Evolutionary conservation across 2,797 vertebrate genomes (phyloP).

Genomic region (Tapirus indicus): DNA sequence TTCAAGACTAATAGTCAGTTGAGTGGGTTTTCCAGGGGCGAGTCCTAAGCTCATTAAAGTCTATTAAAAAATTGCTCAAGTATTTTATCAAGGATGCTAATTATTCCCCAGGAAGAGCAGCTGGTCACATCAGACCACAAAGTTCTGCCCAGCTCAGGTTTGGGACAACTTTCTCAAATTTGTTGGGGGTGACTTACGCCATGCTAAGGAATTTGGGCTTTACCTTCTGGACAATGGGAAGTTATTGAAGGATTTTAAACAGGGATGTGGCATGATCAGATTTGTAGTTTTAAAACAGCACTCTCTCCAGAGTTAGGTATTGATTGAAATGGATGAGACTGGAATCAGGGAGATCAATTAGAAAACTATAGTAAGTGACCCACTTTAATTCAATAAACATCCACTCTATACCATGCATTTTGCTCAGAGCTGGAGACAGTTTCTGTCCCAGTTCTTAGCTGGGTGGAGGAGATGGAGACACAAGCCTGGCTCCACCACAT

Average conservation of each 20-base stretch:
- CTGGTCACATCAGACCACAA: not conserved
- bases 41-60: not conserved
- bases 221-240: not conserved
- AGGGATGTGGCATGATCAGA: not conserved
- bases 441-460: conserved; percentile 10
- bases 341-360: not conserved
- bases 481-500: not conserved
- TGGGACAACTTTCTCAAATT: not conserved
- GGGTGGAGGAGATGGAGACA: not conserved
- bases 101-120: not conserved
- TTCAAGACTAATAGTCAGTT: not conserved
- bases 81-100: conserved; percentile 17
- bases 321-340: not conserved
- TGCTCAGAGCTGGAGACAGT: not conserved
- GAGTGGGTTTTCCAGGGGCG: not conserved
- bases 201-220: not conserved
- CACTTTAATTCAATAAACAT: conserved; percentile 22
- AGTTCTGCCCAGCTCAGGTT: not conserved
- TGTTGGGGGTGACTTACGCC: not conserved
- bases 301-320: conserved; percentile 35
- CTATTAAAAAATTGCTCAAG: not conserved
- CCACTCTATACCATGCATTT: not conserved
- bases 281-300: conserved; percentile 16
- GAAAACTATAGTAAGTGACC: not conserved
- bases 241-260: not conserved